Conservation (phyloP, 2,113 vertebrate species). For the Sinocyclocheilus rhinocerous region DNA sequence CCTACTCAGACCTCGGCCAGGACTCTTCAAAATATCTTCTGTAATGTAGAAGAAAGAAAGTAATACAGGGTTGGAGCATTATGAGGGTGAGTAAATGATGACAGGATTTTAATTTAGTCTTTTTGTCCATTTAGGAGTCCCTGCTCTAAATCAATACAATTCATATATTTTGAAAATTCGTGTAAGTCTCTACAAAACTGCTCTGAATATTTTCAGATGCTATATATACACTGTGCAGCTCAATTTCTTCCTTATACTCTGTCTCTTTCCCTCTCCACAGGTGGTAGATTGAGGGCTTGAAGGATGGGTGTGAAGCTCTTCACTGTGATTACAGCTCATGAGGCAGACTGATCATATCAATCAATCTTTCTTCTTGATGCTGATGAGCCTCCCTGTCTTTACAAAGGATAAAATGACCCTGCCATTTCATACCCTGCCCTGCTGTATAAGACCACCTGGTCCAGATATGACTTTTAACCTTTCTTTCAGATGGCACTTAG, state of each 20-base stretch:
- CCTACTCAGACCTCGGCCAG: neutral
- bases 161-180: too few relatives aligned
- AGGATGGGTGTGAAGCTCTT: slow-evolving; percentile 44
- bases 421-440: neutral
- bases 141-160: neutral
- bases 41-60: neutral
- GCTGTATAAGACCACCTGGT: slow-evolving; percentile 35
- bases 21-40: neutral
- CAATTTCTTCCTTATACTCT: neutral
- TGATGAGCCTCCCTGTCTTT: slow-evolving; percentile 43
- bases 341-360: slow-evolving; percentile 43
- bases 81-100: neutral
- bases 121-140: neutral
- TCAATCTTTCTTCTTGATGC: slow-evolving; percentile 46
- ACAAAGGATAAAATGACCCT: slow-evolving; percentile 16
- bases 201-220: neutral
- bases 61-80: neutral
- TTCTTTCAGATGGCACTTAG: too few relatives aligned
- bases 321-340: slow-evolving; percentile 38
- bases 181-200: neutral
- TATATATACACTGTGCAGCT: slow-evolving; percentile 1
- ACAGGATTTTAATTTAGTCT: neutral
- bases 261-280: slow-evolving; percentile 27
- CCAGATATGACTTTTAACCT: slow-evolving; percentile 18
- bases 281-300: slow-evolving; percentile 49